Evolutionary conservation across 2,113 vertebrate genomes (phyloP), one percentile per base, ranked within the genome.

Genomic region (Clarias magur): DNA sequence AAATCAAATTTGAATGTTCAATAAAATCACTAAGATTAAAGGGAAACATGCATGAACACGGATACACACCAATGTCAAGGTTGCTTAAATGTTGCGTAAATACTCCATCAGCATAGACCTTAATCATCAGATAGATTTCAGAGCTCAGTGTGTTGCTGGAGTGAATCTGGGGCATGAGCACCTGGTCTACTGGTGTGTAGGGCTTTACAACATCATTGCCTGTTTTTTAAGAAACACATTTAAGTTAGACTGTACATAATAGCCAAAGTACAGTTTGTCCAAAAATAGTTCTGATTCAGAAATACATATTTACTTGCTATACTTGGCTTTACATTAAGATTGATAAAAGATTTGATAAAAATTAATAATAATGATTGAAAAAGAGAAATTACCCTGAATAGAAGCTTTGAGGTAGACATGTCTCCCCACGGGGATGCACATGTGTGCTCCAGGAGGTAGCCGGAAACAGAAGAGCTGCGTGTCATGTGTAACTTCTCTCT

Each of bases 391-490:
- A 99, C 98, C 97, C 95, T 96, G 89, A 92, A 98, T 87, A 23
- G 90, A 83, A 48, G 95, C 92, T 91, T 95, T 97, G 95, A 99
- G 96, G 96, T 97, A 99, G 95, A 99, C 84, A 4, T 99, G 98
- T 76, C 95, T 96, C 79, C 98, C 98, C 53, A 94, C 89, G 75
- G 97, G 97, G 92, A 99, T 92, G 2, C 48, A 89, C 90, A 97
- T 94, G 88, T 95, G 91, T 57, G 96, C 95, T 91, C 96, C 94
- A 84, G 89, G 89, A 27, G 97, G 97, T 79, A 97, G 94, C 86
- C 92, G 91, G 27, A 99, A 91, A 90, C 95, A 95, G 91, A 97
- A 96, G 38, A 98, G 89, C 62, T 92, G 94, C 0, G 96, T 99
- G 92, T 98, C 95, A 0, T 98, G 95, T 85, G 96, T 98, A 83